Evolutionary conservation across 2,797 vertebrate species (phyloP).

Genomic region (Tadarida brasiliensis): DNA sequence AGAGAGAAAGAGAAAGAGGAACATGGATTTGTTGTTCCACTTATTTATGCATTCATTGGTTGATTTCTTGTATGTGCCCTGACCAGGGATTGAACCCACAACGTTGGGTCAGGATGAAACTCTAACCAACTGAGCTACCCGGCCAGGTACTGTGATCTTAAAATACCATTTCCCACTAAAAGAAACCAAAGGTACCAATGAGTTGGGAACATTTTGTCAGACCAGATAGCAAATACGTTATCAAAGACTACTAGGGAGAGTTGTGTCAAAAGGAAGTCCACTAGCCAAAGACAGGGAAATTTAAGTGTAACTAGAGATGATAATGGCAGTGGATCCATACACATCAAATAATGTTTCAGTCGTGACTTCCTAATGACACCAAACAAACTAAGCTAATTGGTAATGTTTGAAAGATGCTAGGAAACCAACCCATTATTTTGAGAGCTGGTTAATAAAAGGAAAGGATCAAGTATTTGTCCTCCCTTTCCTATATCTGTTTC

Average conservation of each 20-base stretch:
- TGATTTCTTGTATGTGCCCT: too few species aligned
- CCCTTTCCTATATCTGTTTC: not conserved
- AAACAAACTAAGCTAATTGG: not conserved
- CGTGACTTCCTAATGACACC: not conserved
- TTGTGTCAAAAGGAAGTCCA: not conserved
- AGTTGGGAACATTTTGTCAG: slow-evolving; percentile 31
- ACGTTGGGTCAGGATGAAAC: too few species aligned
- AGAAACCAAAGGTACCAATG: not conserved
- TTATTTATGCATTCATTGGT: too few species aligned
- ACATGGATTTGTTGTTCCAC: not conserved
- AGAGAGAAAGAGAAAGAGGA: not conserved
- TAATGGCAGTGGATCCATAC: not conserved
- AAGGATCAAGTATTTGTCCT: not conserved
- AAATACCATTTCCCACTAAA: slow-evolving; percentile 42
- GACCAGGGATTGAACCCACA: too few species aligned
- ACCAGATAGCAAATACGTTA: not conserved
- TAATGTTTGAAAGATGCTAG: not conserved
- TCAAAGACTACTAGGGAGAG: not conserved
- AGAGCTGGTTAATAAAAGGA: not conserved
- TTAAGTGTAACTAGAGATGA: not conserved
- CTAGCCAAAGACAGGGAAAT: not conserved
- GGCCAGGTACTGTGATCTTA: not conserved
- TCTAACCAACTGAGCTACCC: not conserved
- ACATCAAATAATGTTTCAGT: not conserved
- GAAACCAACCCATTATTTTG: not conserved